phyloP scores from a whole-genome alignment of 1,140 invertebrate species.

The Neodiprion lecontei region DNA sequence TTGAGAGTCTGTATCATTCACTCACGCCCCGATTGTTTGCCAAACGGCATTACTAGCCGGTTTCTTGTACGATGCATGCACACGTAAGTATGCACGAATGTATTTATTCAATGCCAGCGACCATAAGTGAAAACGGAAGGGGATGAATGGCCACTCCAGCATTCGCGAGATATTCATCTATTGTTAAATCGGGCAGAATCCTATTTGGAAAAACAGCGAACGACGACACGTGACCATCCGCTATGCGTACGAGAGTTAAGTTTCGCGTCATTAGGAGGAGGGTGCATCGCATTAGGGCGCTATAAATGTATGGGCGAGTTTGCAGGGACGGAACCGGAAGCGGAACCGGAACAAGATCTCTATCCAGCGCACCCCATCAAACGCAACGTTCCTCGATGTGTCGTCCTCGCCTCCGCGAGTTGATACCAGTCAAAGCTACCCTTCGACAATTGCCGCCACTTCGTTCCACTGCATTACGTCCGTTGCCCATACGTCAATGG shows the following conservation, averaged over 20 bases:
- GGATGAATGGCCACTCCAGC: background rate
- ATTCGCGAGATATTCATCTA: background rate
- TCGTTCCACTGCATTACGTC: conserved; percentile 51
- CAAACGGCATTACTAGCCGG: background rate
- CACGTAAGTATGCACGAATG: too few relatives aligned
- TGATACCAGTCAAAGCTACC: conserved; percentile 13
- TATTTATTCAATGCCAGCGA: background rate
- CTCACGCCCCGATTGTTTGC: conserved; percentile 4
- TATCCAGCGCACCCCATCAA: background rate
- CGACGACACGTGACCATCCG: background rate
- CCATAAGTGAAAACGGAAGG: conserved; percentile 5
- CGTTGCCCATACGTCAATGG: conserved; percentile 15
- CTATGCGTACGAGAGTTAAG: background rate
- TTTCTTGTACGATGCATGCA: background rate
- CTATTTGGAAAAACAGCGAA: conserved; percentile 1
- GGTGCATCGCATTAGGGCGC: conserved; percentile 10
- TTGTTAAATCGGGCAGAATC: conserved; percentile 11
- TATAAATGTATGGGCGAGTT: conserved; percentile 3
- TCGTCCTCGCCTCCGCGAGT: conserved; percentile 20
- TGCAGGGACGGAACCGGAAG: background rate
- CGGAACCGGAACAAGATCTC: conserved; percentile 4
- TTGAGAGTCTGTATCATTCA: background rate
- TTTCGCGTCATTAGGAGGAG: conserved; percentile 8
- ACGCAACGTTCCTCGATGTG: background rate
- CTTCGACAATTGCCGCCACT: conserved; percentile 33